Base-by-base conservation (phyloP, 1,140 invertebrate species). In the Drosophila hydei region DNA sequence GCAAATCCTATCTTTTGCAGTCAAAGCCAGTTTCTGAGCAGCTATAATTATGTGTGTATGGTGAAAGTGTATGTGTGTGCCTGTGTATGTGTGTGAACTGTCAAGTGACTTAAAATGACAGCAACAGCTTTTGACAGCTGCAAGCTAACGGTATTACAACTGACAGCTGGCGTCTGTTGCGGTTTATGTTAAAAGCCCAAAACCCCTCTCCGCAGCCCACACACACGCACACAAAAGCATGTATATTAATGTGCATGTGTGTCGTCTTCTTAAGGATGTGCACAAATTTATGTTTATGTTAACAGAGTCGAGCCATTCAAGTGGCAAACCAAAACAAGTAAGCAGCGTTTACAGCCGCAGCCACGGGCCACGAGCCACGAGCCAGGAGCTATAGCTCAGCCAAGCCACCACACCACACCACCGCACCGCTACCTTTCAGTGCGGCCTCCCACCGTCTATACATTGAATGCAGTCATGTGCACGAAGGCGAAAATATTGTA, bases 201-300 rank as follows among this genome's bases (percentile, higher is more conserved):
- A 23, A 11, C 2, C 9, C 30, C 9, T 11, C 1, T 11, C 12
- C 30, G 2, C 0, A 8, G 1, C 9, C 0, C 3, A 12, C 11
- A 18, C 1, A 45, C 4, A 16, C 12, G 19, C 23, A 0, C 3
- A 21, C 12, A 25, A 47, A 60, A 47, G 30, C 58, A 25, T 12
- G 14, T 58, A 23, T 25, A 5, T 25, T 16, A 27, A n/a, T 36
- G 14, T 30, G 27, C 21, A 0, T 30, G 48, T 62, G 42, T 47
- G 40, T 16, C 4, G 40, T 16, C 4, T 36, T 38, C 30, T 65
- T 65, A 43, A 64, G 60, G 51, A 71, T 71, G 61, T 62, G 51
- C 69, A 69, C 62, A 74, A 85, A 87, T 87, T 87, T 85, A 85
- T 87, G 78, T 88, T 87, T 88, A 88, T 88, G 81, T 88, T 87